Base-by-base conservation (phyloP, 2,113 vertebrate genomes). In the Solenodon paradoxus region DNA sequence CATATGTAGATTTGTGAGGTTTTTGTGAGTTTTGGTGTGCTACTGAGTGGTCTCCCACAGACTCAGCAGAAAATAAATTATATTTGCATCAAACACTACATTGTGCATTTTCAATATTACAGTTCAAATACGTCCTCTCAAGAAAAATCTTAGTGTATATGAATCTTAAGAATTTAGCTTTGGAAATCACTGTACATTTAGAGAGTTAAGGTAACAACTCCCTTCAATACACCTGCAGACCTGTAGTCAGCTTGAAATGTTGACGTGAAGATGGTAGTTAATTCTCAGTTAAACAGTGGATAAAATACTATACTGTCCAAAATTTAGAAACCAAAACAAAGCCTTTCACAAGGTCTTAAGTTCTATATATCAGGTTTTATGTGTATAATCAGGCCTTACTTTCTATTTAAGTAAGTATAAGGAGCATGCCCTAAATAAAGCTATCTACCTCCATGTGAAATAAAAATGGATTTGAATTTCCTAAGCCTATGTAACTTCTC, bases 31-130 rank as follows among this genome's bases (percentile, higher is more conserved):
- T 86, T 93, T 64, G n/a, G 9, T 88, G 61, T 63, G 49, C 59
- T 85, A 7, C 68, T 77, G 63, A 95, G 38, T 53, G 24, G 32
- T 83, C 80, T 84, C 89, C 92, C 77, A 53, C 28, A 84, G 71
- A 92, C 49, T 94, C 51, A 92, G 63, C 81, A 97, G 77, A 95
- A 95, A 96, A 90, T 86, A 69, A 82, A 22, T 35, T 93, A 69
- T 45, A 61, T 90, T 96, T 77, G n/a, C 96, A 88, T 90, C 26
- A 78, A 94, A 82, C 20, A 63, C 38, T 88, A 9, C 24, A 80
- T 94, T 85, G 35, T 84, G 38, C 64, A 81, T 88, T 96, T 82
- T 91, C 77, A 90, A 91, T 94, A 93, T 32, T 93, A 75, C 17
- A 38, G 15, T 83, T 96, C 40, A 26, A 93, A 83, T 81, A 84